phyloP scores from a whole-genome alignment of 2,888 invertebrate genomes.

The Candidula unifasciata region DNA sequence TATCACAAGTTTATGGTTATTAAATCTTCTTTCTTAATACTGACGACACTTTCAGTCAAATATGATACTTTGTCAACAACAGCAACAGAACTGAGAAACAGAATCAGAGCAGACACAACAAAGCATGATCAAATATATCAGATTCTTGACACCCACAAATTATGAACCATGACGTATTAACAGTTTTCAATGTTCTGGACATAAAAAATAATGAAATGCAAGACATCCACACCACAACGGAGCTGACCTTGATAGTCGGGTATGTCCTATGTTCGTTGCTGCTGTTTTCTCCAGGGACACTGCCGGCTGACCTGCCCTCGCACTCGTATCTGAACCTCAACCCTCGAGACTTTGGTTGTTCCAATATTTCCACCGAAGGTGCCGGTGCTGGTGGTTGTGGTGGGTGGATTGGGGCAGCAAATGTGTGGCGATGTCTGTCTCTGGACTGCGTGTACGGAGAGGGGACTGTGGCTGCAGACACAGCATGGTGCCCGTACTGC shows the following conservation, averaged over 20 bases:
- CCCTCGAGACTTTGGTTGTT: conserved; percentile 94
- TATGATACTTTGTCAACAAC: no score
- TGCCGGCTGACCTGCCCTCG: conserved; percentile 96
- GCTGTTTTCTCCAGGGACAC: conserved; percentile 93
- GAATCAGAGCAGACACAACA: no score
- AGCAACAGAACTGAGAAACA: no score
- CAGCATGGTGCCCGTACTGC: not conserved
- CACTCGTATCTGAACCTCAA: conserved; percentile 95
- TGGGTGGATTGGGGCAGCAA: not conserved
- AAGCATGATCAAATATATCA: no score
- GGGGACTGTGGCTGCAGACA: not conserved
- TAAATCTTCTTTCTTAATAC: no score
- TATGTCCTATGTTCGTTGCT: conserved; percentile 93
- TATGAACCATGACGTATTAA: no score
- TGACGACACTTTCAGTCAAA: no score
- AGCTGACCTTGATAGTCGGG: conserved; percentile 92
- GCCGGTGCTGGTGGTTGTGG: not conserved
- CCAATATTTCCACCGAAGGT: conserved; percentile 86
- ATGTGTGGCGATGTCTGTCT: not conserved
- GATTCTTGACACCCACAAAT: no score
- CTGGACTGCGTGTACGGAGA: not conserved
- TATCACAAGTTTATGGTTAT: no score
- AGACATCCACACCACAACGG: no score
- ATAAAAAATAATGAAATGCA: no score
- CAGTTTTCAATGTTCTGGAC: no score